These are phyloP conservation scores for Orius insidiosus DNA, from an alignment of 1,140 invertebrate species.

Conservation along the genomic window DNA sequence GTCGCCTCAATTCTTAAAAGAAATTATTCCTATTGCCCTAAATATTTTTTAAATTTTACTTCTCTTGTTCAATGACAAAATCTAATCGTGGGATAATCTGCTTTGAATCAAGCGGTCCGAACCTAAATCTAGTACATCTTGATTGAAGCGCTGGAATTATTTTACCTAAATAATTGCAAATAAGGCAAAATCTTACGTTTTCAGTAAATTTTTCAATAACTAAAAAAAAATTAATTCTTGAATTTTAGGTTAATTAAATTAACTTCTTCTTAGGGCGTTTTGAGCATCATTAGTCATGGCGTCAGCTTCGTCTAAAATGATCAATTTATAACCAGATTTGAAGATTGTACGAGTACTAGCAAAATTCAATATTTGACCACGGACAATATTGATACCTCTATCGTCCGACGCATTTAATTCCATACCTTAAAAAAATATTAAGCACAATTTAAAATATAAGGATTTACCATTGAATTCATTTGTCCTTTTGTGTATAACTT, in stretches of 20 bases:
- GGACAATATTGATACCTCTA: conserved; percentile 90
- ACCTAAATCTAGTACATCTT: conserved; percentile 91
- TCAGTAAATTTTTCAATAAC: conserved; percentile 99
- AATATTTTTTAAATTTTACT: conserved; percentile 35
- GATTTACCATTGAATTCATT: conserved; percentile 72
- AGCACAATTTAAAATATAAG: too few species aligned
- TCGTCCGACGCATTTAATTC: conserved; percentile 96
- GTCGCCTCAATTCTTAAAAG: conserved; percentile 59
- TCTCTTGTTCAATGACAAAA: conserved; percentile 70
- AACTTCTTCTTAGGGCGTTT: conserved; percentile 89
- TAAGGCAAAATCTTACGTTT: conserved; percentile 95
- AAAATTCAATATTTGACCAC: conserved; percentile 93
- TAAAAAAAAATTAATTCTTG: conserved; percentile 29
- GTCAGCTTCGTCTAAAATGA: conserved; percentile 98
- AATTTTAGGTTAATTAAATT: neutral
- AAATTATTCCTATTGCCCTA: conserved; percentile 12
- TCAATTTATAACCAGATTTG: conserved; percentile 83
- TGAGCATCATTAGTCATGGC: conserved; percentile 99
- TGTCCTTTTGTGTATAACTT: conserved; percentile 78
- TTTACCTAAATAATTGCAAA: conserved; percentile 96
- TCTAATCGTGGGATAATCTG: conserved; percentile 84
- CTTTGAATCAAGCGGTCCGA: conserved; percentile 69
- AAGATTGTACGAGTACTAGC: conserved; percentile 94
- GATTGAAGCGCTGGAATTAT: conserved; percentile 98
- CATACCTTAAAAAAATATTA: conserved; percentile 4